A percentile compares a stretch with the other conserved stretches of the same genome.
Conservation (phyloP, 2,797 vertebrate species). For the Anas georgica region DNA sequence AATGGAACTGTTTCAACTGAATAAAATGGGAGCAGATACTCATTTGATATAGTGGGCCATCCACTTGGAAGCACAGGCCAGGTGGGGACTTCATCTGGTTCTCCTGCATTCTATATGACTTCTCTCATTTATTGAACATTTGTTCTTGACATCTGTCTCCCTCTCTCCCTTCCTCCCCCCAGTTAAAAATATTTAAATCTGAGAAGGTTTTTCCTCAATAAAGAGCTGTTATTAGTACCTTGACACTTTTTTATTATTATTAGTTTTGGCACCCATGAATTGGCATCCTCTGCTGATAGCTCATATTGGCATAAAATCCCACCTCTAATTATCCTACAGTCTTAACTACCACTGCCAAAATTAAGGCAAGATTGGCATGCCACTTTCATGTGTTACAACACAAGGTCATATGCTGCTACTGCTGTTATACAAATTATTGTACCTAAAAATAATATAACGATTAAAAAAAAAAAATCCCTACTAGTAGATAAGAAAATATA, state of each 20-base stretch:
- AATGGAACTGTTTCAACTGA: neutral
- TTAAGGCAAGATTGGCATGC: conserved; percentile 24
- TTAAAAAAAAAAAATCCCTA: neutral
- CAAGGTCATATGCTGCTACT: conserved; percentile 29
- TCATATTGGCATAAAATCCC: conserved; percentile 27
- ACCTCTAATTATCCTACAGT: conserved; percentile 14
- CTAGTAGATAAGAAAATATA: neutral
- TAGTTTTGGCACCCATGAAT: neutral
- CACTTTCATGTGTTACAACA: conserved; percentile 1
- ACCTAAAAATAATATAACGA: conserved; percentile 13
- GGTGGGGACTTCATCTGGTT: neutral
- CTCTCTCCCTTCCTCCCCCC: too few relatives aligned
- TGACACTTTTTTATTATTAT: neutral
- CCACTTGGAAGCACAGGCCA: neutral
- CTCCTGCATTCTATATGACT: neutral
- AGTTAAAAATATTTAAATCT: neutral
- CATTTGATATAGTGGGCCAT: neutral
- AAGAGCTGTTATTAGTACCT: neutral
- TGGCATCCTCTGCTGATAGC: neutral
- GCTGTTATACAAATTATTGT: conserved; percentile 12
- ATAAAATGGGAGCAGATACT: neutral
- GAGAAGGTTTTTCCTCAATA: neutral
- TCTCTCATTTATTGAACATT: neutral
- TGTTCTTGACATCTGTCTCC: neutral
- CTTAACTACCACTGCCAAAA: conserved; percentile 22